Conservation (phyloP, 2,888 invertebrate species). For the Caenorhabditis sp. region DNA sequence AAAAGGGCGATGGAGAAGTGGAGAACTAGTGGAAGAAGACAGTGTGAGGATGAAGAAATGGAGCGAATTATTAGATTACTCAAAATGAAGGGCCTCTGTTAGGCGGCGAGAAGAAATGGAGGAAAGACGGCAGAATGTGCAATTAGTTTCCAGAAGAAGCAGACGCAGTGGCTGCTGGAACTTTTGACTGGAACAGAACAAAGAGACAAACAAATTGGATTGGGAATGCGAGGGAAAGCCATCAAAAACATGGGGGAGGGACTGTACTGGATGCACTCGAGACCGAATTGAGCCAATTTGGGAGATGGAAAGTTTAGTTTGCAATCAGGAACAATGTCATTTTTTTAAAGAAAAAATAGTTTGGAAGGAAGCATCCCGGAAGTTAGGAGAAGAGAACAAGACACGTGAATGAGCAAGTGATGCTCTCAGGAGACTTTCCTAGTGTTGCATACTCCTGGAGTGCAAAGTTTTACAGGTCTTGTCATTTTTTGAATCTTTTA, state of each 20-base stretch:
- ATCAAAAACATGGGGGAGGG: too few species aligned
- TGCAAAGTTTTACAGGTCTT: background rate
- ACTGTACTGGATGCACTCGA: background rate
- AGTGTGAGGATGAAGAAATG: background rate
- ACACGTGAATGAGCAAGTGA: background rate
- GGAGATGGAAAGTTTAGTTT: background rate
- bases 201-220: too few species aligned
- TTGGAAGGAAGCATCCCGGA: slow-evolving; percentile 20
- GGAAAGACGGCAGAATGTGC: slow-evolving; percentile 25
- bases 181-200: slow-evolving; percentile 16
- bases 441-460: background rate
- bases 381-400: slow-evolving; percentile 16
- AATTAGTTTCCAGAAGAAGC: slow-evolving; percentile 31
- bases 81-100: slow-evolving; percentile 23
- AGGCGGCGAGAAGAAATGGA: too few species aligned
- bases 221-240: background rate
- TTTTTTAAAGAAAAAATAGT: background rate
- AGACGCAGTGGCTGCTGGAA: background rate
- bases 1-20: background rate
- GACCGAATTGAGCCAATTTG: background rate
- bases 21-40: background rate
- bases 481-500: too few species aligned
- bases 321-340: too few species aligned
- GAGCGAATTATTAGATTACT: slow-evolving; percentile 33
- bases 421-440: slow-evolving; percentile 16